Base-by-base conservation (phyloP, 2,113 vertebrate species). In the Vombatus ursinus region DNA sequence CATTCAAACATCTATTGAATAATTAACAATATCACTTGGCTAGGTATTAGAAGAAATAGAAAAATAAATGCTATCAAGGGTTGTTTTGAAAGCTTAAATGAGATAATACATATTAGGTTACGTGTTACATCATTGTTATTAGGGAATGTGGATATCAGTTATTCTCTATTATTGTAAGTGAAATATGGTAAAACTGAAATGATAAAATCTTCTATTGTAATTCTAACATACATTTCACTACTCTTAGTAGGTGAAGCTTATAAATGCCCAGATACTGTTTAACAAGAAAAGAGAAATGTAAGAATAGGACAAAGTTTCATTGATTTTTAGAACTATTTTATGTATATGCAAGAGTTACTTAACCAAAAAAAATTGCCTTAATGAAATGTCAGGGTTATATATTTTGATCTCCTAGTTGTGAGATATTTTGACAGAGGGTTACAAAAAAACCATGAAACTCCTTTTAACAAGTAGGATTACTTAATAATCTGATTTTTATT, bases 401-500 rank as follows among this genome's bases (percentile, higher is more conserved):
- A 50, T 93, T 94, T 95, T 91, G 7, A 94, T 94, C 77, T 54
- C 52, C n/a, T 44, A 1, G 26, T 50, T 47, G 25, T 47, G 11
- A 52, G n/a, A 84, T 93, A 52, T 91, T 96, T 96, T 49, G 24
- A 48, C 26, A 49, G 47, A 49, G 23, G 26, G 8, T 90, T 89
- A 92, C 94, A 50, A n/a, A n/a, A 91, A 93, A 95, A 48, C 4
- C 25, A 50, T 2, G 0, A 89, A 28, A n/a, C 1, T 92, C 77
- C n/a, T 92, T 94, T 96, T 52, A 94, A 84, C 92, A 96, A 7
- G 53, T 89, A 89, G 50, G 92, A 57, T 94, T 95, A 53, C 44
- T 37, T 98, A 95, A 95, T 52, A 92, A 48, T 97, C 90, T 96
- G 47, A 54, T 51, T 96, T 91, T 94, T 89, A 77, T 49, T 92